Evolutionary conservation across 2,888 invertebrate species (phyloP).

Genomic region (Drosophila acutilabella): DNA sequence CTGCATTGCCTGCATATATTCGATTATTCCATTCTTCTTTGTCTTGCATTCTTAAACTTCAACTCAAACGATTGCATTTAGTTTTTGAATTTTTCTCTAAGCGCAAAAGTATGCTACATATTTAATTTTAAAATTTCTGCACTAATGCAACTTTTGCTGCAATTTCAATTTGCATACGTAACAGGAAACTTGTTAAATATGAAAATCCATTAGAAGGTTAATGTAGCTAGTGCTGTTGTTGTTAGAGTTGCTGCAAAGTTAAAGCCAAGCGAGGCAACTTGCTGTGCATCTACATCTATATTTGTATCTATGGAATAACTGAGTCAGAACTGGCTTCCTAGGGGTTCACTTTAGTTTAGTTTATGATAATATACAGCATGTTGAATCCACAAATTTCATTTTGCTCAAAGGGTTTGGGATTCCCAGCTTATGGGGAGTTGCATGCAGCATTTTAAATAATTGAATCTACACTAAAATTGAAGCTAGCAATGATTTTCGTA

Average conservation of each 20-base stretch:
- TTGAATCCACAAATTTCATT: constrained; percentile 68
- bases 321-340: neutral
- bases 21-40: neutral
- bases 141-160: constrained; percentile 20
- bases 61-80: neutral
- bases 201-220: constrained; percentile 49
- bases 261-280: constrained; percentile 27
- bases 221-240: constrained; percentile 21
- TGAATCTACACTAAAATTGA: constrained; percentile 55
- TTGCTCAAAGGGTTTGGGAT: constrained; percentile 9
- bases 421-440: constrained; percentile 35
- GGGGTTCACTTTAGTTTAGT: constrained; percentile 28
- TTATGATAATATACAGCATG: constrained; percentile 57
- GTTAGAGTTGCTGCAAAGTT: constrained; percentile 16
- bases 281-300: neutral
- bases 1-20: neutral
- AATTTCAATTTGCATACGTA: constrained; percentile 47
- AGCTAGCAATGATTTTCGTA: constrained; percentile 48
- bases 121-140: neutral
- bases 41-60: neutral
- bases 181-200: constrained; percentile 33
- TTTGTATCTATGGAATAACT: neutral
- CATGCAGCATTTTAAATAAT: constrained; percentile 71
- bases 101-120: neutral
- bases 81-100: neutral